Base-by-base conservation (phyloP, 1,140 invertebrate genomes). In the Drosophila oshimai region DNA sequence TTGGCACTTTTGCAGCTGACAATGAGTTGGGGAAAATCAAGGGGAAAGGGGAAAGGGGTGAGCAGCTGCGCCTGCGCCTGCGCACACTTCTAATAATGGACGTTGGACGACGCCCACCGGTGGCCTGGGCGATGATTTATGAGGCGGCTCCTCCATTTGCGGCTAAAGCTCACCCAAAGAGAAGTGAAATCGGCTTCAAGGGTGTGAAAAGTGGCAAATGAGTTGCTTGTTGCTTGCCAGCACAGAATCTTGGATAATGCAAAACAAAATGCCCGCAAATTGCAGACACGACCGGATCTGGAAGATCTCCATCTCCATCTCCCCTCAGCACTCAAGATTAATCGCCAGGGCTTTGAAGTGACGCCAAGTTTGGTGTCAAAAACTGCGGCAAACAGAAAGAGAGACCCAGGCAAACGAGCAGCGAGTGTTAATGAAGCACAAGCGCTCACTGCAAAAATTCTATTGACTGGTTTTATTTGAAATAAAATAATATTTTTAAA, bases 41-140 rank as follows among this genome's bases (percentile, higher is more conserved):
- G 5, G 6, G n/a, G 26, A 12, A n/a, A 36, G 24, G n/a, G 22
- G 17, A 36, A 10, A 18, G 36, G 24, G 4, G 46, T 20, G n/a
- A 49, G 45, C 49, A 28, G 39, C 55, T 60, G 51, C 68, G 67
- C 62, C 75, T 84, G 74, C 74, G 79, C 72, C 65, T 80, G 77
- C 72, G 71, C 77, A 75, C 69, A 64, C 72, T 87, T 87, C 81
- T 81, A 51, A 54, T 55, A 86, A 79, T 84, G 79, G 79, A 84
- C 80, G 18, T 83, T 49, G 75, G 74, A 44, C 60, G 71, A 87
- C 80, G 80, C 80, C 81, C 76, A 86, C 81, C 62, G 47, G 54
- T 74, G 37, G 33, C 49, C 45, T 55, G 62, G 60, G 78, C 78
- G 58, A 73, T 86, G 81, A 86, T 86, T 86, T 86, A 81, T 87